phyloP scores from a whole-genome alignment of 2,888 invertebrate species.

The Temnothorax rugatulus region DNA sequence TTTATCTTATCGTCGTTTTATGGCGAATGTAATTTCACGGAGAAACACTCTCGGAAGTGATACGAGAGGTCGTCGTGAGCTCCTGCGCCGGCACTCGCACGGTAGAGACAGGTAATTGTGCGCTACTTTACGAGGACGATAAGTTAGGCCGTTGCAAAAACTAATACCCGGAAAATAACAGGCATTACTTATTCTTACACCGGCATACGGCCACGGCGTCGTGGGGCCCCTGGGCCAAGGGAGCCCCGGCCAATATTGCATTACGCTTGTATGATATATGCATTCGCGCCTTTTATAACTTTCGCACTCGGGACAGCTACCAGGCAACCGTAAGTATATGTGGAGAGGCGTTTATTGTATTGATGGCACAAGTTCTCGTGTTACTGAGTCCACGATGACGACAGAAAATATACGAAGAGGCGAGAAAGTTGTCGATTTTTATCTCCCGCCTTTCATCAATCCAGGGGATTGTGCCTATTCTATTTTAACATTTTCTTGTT shows the following conservation, averaged over 20 bases:
- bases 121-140: conserved; percentile 81
- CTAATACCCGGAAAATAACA: conserved; percentile 83
- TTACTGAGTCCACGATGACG: conserved; percentile 21
- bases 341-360: conserved; percentile 13
- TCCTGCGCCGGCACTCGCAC: conserved; percentile 62
- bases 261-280: conserved; percentile 80
- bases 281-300: conserved; percentile 79
- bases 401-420: conserved; percentile 10
- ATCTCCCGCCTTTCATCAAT: background rate
- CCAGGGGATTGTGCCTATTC: background rate
- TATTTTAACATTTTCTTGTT: background rate
- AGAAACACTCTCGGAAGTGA: conserved; percentile 67
- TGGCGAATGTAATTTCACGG: conserved; percentile 73
- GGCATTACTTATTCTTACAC: conserved; percentile 81
- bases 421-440: background rate
- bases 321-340: conserved; percentile 30
- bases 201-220: conserved; percentile 63
- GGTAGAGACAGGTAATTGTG: conserved; percentile 80
- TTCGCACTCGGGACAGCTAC: conserved; percentile 59
- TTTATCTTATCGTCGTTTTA: conserved; percentile 71
- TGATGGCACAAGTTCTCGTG: conserved; percentile 31
- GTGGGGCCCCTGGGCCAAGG: conserved; percentile 69
- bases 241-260: conserved; percentile 77
- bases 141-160: conserved; percentile 80
- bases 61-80: conserved; percentile 63